Percentiles rank a stretch among this genome's conserved stretches.
Evolutionary conservation across 2,888 invertebrate species (phyloP).

Genomic region (Drosophila melanosoma): DNA sequence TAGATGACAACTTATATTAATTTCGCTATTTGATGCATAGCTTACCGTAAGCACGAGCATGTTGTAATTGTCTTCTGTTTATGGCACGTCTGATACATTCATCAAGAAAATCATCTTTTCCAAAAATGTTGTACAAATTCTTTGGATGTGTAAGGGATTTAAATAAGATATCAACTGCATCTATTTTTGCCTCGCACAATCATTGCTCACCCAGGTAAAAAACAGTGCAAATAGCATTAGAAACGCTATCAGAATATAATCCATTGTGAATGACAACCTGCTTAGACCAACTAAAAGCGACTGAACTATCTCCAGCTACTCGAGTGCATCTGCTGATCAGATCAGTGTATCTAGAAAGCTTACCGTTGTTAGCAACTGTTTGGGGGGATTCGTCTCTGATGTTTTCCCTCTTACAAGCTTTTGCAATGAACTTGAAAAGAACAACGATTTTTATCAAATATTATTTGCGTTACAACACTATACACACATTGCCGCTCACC

Average conservation of each 20-base stretch:
- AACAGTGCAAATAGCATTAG: background rate
- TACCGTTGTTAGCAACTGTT: constrained; percentile 9
- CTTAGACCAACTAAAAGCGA: background rate
- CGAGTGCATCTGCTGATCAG: background rate
- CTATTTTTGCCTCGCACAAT: background rate
- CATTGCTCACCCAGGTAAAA: background rate
- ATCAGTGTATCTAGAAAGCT: constrained; percentile 15
- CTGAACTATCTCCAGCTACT: background rate
- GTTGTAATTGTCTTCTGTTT: background rate
- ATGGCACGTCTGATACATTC: background rate
- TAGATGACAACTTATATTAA: background rate
- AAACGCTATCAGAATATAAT: background rate
- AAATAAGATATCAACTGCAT: background rate
- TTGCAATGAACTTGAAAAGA: constrained; percentile 21
- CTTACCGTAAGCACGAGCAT: background rate
- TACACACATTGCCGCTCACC: constrained; percentile 22
- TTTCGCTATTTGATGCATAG: background rate
- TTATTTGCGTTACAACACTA: background rate
- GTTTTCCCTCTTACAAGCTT: background rate
- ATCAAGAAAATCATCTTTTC: no score
- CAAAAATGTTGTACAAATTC: background rate
- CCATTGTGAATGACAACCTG: background rate
- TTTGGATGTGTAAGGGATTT: background rate
- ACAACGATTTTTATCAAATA: constrained; percentile 8
- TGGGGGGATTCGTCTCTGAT: background rate